phyloP scores from a whole-genome alignment of 2,888 invertebrate species.

The Itoplectis maculator region DNA sequence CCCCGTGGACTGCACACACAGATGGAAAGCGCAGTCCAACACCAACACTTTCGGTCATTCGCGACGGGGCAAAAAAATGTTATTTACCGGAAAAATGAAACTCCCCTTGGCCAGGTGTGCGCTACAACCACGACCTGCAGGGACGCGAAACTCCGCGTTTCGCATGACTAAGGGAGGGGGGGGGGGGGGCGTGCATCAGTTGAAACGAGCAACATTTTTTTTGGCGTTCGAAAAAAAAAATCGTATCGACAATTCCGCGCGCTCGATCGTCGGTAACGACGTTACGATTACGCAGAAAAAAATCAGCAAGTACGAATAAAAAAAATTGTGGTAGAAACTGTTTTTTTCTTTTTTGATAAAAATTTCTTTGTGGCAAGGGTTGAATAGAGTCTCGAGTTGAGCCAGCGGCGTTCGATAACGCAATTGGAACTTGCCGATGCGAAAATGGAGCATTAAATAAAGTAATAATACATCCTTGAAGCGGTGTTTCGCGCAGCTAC shows the following conservation, averaged over 20 bases:
- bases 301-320: background rate
- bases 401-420: background rate
- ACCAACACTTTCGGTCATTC: background rate
- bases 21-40: background rate
- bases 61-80: background rate
- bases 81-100: slow-evolving; percentile 6
- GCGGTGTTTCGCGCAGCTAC: background rate
- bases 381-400: background rate
- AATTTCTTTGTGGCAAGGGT: background rate
- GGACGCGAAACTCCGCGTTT: background rate
- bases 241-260: too few species aligned
- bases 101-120: background rate
- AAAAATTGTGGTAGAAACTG: background rate
- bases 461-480: slow-evolving; percentile 5
- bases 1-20: slow-evolving; percentile 14
- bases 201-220: too few species aligned
- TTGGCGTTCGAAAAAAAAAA: too few species aligned
- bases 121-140: background rate
- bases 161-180: too few species aligned
- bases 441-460: slow-evolving; percentile 56
- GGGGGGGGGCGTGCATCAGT: too few species aligned
- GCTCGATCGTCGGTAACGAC: too few species aligned
- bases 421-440: slow-evolving; percentile 51
- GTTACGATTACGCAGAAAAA: too few species aligned
- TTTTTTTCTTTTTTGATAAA: too few species aligned